Evolutionary conservation across 2,797 vertebrate genomes (phyloP), one percentile per base, ranked within the genome.

Genomic region (Lacerta viridis): DNA sequence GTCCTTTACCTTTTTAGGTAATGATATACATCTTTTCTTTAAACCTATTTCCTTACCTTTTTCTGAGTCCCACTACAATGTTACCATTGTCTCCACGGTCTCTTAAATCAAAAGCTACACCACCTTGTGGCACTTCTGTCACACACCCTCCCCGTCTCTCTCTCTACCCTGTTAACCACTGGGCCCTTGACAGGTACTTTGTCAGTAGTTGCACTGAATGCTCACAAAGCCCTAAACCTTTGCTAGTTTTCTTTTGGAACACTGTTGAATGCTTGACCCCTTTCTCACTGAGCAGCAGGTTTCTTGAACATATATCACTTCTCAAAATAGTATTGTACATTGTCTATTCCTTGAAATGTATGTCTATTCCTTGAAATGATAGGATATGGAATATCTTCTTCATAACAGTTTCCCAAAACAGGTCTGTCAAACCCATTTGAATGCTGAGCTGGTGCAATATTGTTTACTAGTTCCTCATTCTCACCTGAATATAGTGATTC

Each of bases 401-500:
- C n/a, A 36, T 61, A 7, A 55, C 68, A 72, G 9, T 74, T 59
- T 25, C 55, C 75, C 13, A 75, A 74, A 75, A 13, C 29, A 33
- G 50, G 46, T 11, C 5, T 36, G 69, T 74, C 69, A 84, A 55
- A 84, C 18, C 18, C 5, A 84, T 84, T 71, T 84, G 68, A n/a
- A 15, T 84, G 23, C 17, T 55, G n/a, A 59, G 55, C n/a, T 74
- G 83, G 71, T 74, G 29, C 29, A 50, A 84, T n/a, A 27, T 29
- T 39, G 36, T 23, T 74, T 39, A 69, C 46, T 41, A 50, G 25
- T 71, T 80, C 39, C 50, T 86, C 7, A 27, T 80, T 33, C 41
- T 79, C 27, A 39, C n/a, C 36, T 71, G 20, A 79, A 86, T 86
- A 71, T 39, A 71, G 46, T 86, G 68, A 50, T 80, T 27, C 46